Evolutionary conservation across 2,113 vertebrate species (phyloP).

Genomic region (Platycercus adscitus): DNA sequence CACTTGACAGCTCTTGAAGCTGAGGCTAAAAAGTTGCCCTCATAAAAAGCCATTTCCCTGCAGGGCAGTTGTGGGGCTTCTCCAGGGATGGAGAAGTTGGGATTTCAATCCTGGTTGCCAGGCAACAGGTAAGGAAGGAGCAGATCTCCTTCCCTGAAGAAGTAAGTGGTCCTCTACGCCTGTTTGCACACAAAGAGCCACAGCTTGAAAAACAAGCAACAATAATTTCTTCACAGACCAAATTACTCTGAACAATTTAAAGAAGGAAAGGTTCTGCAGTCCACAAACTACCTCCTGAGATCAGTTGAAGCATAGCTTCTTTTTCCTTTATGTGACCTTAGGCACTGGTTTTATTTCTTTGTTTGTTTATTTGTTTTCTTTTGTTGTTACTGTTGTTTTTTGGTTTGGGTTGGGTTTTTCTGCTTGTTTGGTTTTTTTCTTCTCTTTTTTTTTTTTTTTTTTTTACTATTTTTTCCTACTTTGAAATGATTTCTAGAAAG

Average conservation of each 20-base stretch:
- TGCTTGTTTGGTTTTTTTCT: not conserved
- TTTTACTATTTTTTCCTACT: not conserved
- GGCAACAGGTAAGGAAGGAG: constrained; percentile 15
- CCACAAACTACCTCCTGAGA: not conserved
- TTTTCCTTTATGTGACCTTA: not conserved
- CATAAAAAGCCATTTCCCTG: not conserved
- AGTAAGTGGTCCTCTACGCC: not conserved
- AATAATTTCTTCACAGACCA: not conserved
- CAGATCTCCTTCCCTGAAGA: not conserved
- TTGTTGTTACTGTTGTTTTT: not conserved
- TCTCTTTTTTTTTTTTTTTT: not conserved
- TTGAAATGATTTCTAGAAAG: not conserved
- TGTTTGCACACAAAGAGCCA: not conserved
- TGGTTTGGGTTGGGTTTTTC: not conserved
- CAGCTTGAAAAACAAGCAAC: not conserved
- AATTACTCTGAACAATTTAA: not conserved
- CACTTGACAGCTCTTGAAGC: not conserved
- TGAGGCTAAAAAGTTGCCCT: not conserved
- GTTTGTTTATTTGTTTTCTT: not conserved
- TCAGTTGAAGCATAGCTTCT: fast-evolving
- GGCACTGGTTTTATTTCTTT: not conserved
- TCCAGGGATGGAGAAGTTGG: not conserved
- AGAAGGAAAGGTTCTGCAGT: not conserved
- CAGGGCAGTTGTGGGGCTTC: not conserved
- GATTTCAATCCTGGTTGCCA: not conserved